These are phyloP conservation scores for Acrocephalus arundinaceus DNA, from an alignment of 2,113 vertebrate genomes.

Conservation along the genomic window DNA sequence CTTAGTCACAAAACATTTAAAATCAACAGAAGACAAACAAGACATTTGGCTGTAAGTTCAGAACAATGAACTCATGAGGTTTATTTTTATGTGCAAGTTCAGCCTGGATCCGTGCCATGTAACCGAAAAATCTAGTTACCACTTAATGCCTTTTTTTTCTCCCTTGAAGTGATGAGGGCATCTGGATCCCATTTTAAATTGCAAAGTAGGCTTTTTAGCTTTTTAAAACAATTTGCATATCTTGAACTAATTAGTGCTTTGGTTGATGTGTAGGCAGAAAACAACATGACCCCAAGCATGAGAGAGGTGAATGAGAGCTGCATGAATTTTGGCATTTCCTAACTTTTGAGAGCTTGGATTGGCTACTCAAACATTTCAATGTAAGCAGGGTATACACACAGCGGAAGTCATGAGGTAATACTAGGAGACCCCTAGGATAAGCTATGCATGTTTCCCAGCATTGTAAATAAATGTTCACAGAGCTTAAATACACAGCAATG, in stretches of 20 bases:
- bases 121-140: conserved; percentile 53
- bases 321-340: conserved; percentile 14
- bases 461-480: neutral
- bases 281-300: conserved; percentile 39
- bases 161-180: conserved; percentile 42
- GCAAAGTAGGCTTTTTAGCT: conserved; percentile 45
- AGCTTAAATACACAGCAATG: neutral
- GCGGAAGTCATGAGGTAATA: neutral
- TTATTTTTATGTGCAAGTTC: conserved; percentile 68
- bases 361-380: neutral
- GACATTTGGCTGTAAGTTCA: conserved; percentile 57
- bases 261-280: conserved; percentile 43
- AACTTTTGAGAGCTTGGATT: neutral
- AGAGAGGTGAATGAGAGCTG: conserved; percentile 17
- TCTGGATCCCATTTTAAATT: conserved; percentile 51
- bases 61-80: conserved; percentile 67
- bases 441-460: neutral
- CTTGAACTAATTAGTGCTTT: conserved; percentile 66
- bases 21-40: conserved; percentile 42
- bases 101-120: conserved; percentile 31
- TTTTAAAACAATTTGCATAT: conserved; percentile 53
- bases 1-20: conserved; percentile 64
- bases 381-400: neutral
- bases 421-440: neutral
- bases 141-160: conserved; percentile 33